A percentile compares a stretch with the other conserved stretches of the same genome.
phyloP scores from a whole-genome alignment of 2,113 vertebrate species.

The Pachyramphus minor region DNA sequence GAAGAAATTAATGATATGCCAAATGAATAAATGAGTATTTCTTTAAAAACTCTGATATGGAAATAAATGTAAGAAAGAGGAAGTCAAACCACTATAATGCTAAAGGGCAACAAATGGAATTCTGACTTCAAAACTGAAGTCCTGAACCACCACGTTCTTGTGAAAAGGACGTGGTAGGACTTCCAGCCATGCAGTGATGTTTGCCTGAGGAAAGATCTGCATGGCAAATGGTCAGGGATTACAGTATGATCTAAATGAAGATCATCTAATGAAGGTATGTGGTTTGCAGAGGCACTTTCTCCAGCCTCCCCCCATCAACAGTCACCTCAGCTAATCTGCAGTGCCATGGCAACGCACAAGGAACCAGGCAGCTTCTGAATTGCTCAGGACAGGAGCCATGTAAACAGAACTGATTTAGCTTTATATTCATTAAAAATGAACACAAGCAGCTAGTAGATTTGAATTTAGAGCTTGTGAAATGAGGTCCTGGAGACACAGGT shows the following conservation, averaged over 20 bases:
- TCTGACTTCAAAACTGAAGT: rapidly evolving
- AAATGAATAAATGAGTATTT: background rate
- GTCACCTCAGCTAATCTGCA: conserved; percentile 27
- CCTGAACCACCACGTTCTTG: background rate
- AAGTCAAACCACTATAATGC: background rate
- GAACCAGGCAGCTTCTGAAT: conserved; percentile 12
- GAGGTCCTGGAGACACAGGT: background rate
- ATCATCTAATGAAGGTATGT: background rate
- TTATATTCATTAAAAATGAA: background rate
- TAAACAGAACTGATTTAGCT: conserved; percentile 5
- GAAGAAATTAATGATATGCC: background rate
- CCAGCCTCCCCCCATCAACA: background rate
- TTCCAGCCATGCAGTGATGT: background rate
- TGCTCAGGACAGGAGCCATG: conserved; percentile 10
- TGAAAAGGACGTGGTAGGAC: rapidly evolving
- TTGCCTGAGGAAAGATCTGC: background rate
- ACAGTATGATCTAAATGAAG: background rate
- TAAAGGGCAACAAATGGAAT: background rate
- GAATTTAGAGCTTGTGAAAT: background rate
- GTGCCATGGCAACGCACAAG: conserved; percentile 36
- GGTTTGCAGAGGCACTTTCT: background rate
- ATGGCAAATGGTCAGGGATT: background rate
- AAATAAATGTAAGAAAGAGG: background rate
- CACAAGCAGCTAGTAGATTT: background rate
- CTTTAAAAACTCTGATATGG: background rate